phyloP scores from a whole-genome alignment of 53 echinoderm and acorn worm genomes.

The Temnopleurus reevesii region DNA sequence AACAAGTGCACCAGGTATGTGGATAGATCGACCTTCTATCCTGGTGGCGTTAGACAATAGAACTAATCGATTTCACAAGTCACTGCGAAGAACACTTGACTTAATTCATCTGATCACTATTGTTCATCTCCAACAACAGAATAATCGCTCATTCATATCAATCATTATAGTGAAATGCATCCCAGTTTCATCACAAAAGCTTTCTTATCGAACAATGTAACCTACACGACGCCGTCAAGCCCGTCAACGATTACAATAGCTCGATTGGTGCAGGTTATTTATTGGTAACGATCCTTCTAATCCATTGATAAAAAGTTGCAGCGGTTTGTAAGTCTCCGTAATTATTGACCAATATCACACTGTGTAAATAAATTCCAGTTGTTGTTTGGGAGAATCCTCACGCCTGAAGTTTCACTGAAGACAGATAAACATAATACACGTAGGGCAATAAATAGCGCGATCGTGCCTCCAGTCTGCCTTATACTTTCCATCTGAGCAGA shows the following conservation, averaged over 20 bases:
- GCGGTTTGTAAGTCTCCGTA: not conserved
- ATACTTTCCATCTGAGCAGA: not conserved
- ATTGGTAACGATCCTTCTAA: not conserved
- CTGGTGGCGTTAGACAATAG: not conserved
- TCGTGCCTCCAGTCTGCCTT: not conserved
- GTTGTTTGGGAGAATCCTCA: not conserved
- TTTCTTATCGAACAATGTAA: not conserved
- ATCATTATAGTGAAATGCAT: not conserved
- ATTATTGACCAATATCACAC: not conserved
- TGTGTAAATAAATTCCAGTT: not conserved
- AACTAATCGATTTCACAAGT: not conserved
- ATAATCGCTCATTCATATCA: not conserved
- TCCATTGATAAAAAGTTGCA: not conserved
- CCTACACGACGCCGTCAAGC: not conserved
- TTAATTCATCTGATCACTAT: slow-evolving; percentile 7
- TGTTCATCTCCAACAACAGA: not conserved
- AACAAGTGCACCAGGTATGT: too few species aligned
- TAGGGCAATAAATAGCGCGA: not conserved
- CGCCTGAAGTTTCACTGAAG: not conserved
- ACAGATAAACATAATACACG: too few species aligned
- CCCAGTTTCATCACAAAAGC: not conserved
- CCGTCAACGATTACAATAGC: not conserved
- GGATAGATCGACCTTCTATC: not conserved
- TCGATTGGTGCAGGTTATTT: not conserved
- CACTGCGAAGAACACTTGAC: not conserved